Base-by-base conservation (phyloP, 2,797 vertebrate genomes). In the Knipowitschia caucasica region DNA sequence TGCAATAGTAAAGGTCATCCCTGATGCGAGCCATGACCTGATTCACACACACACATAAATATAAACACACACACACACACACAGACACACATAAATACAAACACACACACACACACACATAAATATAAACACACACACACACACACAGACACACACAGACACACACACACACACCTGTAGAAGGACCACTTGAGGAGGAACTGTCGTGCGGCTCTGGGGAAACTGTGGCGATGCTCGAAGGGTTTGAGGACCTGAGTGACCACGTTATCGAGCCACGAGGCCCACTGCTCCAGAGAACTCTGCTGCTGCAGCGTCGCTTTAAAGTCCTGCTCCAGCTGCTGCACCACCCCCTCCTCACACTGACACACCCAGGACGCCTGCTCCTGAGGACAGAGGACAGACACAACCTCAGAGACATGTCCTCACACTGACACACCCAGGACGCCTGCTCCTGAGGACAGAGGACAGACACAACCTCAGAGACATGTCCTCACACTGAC, bases 281-380 rank as follows among this genome's bases (percentile, higher is more conserved):
- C 97, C 97, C 97, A 99, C 70, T 99, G 96, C 78, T 99, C 97
- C 87, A 99, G 84, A 3, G 96, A 98, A 80, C 96, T 98, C 63
- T 99, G 96, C 86, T 96, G 97, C 87, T 98, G 96, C 53, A 99
- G 81, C 0, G 96, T 98, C 78, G 93, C 86, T 84, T 99, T 99
- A 89, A 99, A 99, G 82, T 98, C 97, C 84, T 94, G 96, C 88
- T 99, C 95, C 78, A 99, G 89, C 59, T 94, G 92, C 81, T 98
- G 95, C 2, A 99, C 96, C 78, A 95, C 80, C 3, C 94, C 91
- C 71, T 99, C 97, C 68, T 99, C 95, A 0, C 97, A 99, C 86
- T 99, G 96, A 86, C 97, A 99, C 74, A 99, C 97, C 97, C 97
- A 99, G 0, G 96, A 98, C 56, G 97, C 97, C 83, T 99, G 97